phyloP scores from a whole-genome alignment of 2,888 invertebrate genomes.

The Coleophora flavipennella region DNA sequence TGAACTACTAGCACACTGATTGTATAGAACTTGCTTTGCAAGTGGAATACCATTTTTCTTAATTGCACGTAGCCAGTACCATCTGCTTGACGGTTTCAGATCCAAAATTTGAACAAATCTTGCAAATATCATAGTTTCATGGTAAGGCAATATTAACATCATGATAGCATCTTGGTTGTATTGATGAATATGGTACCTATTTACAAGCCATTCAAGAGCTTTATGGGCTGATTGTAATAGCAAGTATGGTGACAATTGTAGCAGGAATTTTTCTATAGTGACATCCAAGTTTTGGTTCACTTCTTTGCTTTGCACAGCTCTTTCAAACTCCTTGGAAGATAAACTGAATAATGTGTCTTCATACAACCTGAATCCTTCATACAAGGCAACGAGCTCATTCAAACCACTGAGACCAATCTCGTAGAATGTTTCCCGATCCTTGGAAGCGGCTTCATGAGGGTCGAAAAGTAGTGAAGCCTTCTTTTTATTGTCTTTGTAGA shows the following conservation, averaged over 20 bases:
- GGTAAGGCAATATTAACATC: conserved; percentile 89
- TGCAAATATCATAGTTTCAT: conserved; percentile 92
- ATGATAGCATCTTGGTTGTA: conserved; percentile 89
- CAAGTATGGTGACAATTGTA: conserved; percentile 90
- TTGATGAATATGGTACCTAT: conserved; percentile 89
- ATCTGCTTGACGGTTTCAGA: conserved; percentile 74
- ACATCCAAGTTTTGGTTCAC: conserved; percentile 83
- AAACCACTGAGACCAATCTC: conserved; percentile 91
- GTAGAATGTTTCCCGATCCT: conserved; percentile 87
- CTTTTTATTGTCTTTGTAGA: conserved; percentile 77
- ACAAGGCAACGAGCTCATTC: conserved; percentile 83
- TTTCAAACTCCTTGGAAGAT: conserved; percentile 83
- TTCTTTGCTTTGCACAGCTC: conserved; percentile 82
- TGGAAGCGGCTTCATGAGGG: conserved; percentile 88
- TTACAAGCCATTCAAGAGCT: conserved; percentile 95
- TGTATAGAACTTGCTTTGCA: conserved; percentile 79
- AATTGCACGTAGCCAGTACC: conserved; percentile 83
- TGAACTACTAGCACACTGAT: conserved; percentile 75
- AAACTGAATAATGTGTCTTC: conserved; percentile 83
- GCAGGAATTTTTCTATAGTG: conserved; percentile 83
- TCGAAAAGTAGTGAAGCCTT: conserved; percentile 90
- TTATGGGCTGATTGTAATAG: conserved; percentile 87
- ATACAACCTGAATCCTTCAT: conserved; percentile 81
- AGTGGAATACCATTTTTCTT: conserved; percentile 84
- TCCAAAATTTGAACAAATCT: conserved; percentile 83